Evolutionary conservation across 2,888 invertebrate species (phyloP).

Genomic region (Siphonodentalium dalli): DNA sequence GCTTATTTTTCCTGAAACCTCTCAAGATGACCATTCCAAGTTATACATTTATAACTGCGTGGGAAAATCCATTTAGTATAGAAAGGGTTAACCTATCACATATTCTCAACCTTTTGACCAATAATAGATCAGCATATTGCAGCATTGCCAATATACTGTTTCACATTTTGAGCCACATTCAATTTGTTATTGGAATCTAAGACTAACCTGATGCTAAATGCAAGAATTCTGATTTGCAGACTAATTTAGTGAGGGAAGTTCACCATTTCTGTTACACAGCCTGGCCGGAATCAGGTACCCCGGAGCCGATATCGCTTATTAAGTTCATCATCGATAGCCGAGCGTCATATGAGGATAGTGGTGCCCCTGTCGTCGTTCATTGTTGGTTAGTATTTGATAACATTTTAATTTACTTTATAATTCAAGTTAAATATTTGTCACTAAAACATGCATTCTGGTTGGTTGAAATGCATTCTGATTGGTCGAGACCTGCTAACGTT

Average conservation of each 20-base stretch:
- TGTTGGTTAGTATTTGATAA: conserved; percentile 57
- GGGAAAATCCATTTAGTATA: no score
- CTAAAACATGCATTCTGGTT: background rate
- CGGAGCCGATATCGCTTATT: conserved; percentile 83
- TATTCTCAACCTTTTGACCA: no score
- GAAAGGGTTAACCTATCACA: no score
- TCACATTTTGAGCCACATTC: background rate
- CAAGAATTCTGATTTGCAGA: conserved; percentile 64
- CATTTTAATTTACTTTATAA: background rate
- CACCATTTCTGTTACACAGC: conserved; percentile 90
- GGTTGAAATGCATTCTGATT: background rate
- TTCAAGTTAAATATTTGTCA: background rate
- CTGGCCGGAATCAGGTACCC: conserved; percentile 90
- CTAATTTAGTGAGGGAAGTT: conserved; percentile 85
- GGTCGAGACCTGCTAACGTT: background rate
- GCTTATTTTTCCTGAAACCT: no score
- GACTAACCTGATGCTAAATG: background rate
- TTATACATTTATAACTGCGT: no score
- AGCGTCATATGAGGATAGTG: conserved; percentile 57
- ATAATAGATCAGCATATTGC: background rate
- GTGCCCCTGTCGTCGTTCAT: conserved; percentile 62
- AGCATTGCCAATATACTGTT: background rate
- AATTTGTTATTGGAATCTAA: background rate
- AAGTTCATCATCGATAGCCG: conserved; percentile 88
- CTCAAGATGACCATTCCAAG: no score